These are phyloP conservation scores for Nezara viridula DNA, from an alignment of 2,888 invertebrate species.

Conservation along the genomic window DNA sequence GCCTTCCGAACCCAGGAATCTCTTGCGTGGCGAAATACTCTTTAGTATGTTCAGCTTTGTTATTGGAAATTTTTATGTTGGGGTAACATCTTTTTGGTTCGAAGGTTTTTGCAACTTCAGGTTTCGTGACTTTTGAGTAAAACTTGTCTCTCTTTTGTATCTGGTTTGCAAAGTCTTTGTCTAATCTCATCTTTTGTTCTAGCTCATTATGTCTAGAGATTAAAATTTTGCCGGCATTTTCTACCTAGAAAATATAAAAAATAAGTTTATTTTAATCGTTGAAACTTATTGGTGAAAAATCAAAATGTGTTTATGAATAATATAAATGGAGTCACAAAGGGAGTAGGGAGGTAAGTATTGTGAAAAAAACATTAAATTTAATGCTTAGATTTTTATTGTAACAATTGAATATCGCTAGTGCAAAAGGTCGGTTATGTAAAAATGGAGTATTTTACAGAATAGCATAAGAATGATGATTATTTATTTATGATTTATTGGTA, in stretches of 20 bases:
- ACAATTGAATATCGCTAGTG: too few species aligned
- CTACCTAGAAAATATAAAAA: background rate
- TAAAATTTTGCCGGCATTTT: background rate
- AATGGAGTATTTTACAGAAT: too few species aligned
- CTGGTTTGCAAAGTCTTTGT: background rate
- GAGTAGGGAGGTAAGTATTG: too few species aligned
- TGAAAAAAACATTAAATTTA: too few species aligned
- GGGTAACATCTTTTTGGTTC: background rate
- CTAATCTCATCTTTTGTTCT: background rate
- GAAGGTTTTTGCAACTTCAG: background rate
- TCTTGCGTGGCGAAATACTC: background rate
- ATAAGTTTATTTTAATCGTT: too few species aligned
- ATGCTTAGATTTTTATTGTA: too few species aligned
- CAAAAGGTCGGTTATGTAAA: too few species aligned
- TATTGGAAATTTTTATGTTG: background rate
- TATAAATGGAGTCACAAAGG: too few species aligned
- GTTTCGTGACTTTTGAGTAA: background rate
- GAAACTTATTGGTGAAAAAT: too few species aligned
- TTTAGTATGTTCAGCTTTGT: background rate
- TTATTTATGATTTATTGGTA: too few species aligned
- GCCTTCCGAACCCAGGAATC: background rate
- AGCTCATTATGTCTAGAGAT: background rate
- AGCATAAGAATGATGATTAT: too few species aligned
- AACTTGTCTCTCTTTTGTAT: background rate
- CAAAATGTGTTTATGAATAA: too few species aligned